Evolutionary conservation across 2,113 vertebrate genomes (phyloP), one percentile per base, ranked within the genome.

Genomic region (Thalassoma bifasciatum): DNA sequence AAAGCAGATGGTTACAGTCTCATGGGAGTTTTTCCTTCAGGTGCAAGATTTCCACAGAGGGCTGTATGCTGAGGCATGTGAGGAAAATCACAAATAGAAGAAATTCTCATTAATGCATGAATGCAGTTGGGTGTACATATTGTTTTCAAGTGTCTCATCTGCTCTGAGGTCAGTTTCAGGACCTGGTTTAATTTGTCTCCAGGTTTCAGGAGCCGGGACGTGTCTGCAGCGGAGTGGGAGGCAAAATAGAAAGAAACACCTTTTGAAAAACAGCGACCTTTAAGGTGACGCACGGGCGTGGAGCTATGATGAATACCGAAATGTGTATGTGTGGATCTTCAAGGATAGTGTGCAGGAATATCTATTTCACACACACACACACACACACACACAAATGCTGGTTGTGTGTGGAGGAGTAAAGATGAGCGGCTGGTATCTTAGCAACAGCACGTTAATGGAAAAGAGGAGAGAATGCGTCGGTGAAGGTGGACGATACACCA

Each of bases 401-500:
- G 51, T 74, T 61, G 66, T 78, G 75, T 79, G 86, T 84, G 83
- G 81, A 76, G 72, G 83, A 83, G 83, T 79, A 59, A 80, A 81
- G 75, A 86, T 79, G 82, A 86, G 64, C 67, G 51, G 74, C 57
- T 82, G 67, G 90, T 91, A 86, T 90, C 90, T 87, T 90, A 90
- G 90, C 90, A 90, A 91, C 90, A 89, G 87, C 88, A 86, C 66
- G 66, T 85, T 88, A 88, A 82, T 10, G 13, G 79, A 81, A 74
- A 72, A 84, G 72, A 83, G 82, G 79, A 60, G 62, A 79, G 74
- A 75, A 84, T 79, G 78, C n/a, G 11, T 80, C 44, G 19, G 73
- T 74, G 79, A 82, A 86, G 78, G 75, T 81, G 53, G 68, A 88
- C 75, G 65, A 44, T 57, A 37, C 36, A 66, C 46, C 79, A 66